Evolutionary conservation across 2,113 vertebrate genomes (phyloP).

Genomic region (Gallinago media): DNA sequence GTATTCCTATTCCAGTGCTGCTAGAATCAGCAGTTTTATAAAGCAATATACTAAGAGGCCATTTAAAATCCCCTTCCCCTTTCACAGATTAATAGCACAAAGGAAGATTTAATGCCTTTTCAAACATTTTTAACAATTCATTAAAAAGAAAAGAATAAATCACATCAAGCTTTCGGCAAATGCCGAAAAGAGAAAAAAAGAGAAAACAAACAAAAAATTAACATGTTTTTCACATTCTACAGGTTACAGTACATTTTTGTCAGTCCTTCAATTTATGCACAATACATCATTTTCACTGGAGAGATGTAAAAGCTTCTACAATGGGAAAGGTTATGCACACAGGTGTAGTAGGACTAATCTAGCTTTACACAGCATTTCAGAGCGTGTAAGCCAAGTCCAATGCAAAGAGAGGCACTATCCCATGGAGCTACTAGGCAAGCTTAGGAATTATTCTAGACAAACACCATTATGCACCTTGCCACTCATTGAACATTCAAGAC

Average conservation of each 20-base stretch:
- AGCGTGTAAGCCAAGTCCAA: background rate
- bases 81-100: conserved; percentile 77
- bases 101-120: conserved; percentile 76
- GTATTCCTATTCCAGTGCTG: conserved; percentile 71
- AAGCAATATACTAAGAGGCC: conserved; percentile 80
- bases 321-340: background rate
- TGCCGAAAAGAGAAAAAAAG: background rate
- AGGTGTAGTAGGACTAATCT: background rate
- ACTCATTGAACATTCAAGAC: background rate
- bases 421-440: conserved; percentile 9
- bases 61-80: conserved; percentile 72
- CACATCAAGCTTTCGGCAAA: conserved; percentile 50
- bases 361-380: background rate
- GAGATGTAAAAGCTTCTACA: conserved; percentile 24
- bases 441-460: conserved; percentile 35
- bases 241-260: conserved; percentile 51
- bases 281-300: conserved; percentile 32
- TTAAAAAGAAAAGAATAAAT: conserved; percentile 77
- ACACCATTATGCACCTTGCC: background rate
- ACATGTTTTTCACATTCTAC: conserved; percentile 51
- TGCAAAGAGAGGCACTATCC: background rate
- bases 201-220: conserved; percentile 70
- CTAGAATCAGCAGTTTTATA: conserved; percentile 81
- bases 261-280: conserved; percentile 45
- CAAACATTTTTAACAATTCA: conserved; percentile 78